Conservation (phyloP, 1,140 invertebrate genomes). For the Drosophila yakuba region DNA sequence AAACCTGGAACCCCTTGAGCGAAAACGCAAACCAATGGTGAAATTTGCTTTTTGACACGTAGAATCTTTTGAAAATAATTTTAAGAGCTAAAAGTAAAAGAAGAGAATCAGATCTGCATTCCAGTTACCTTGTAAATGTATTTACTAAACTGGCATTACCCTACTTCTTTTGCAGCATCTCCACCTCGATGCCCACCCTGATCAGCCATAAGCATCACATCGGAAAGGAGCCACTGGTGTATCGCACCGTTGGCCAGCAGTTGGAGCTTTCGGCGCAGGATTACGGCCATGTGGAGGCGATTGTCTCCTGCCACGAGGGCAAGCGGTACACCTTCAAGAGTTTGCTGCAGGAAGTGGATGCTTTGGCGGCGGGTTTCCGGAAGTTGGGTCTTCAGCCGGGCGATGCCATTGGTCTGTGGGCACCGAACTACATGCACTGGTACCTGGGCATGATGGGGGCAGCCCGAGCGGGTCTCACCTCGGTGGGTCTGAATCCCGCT, state of each 20-base stretch:
- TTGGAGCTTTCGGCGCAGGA: constrained; percentile 86
- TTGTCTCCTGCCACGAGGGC: constrained; percentile 88
- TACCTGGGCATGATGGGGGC: constrained; percentile 91
- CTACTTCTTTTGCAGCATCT: constrained; percentile 19
- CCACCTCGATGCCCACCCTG: constrained; percentile 7
- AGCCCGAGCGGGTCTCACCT: constrained; percentile 92
- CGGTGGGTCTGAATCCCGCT: constrained; percentile 94
- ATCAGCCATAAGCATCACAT: constrained; percentile 84
- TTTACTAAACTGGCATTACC: neutral
- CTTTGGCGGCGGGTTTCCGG: constrained; percentile 92
- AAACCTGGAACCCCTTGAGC: constrained; percentile 9
- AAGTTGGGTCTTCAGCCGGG: constrained; percentile 91
- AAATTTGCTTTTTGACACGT: neutral
- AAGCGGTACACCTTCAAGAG: constrained; percentile 88
- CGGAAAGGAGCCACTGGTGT: constrained; percentile 86
- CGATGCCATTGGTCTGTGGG: constrained; percentile 95
- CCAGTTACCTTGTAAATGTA: neutral
- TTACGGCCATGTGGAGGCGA: constrained; percentile 87
- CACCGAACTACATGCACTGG: constrained; percentile 95
- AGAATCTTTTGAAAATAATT: neutral
- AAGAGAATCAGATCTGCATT: no score
- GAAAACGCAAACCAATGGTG: neutral
- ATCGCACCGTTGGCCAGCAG: constrained; percentile 88
- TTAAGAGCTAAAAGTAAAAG: no score
- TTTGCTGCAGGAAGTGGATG: constrained; percentile 89